phyloP scores from a whole-genome alignment of 2,113 vertebrate genomes.

The Cynocephalus volans region DNA sequence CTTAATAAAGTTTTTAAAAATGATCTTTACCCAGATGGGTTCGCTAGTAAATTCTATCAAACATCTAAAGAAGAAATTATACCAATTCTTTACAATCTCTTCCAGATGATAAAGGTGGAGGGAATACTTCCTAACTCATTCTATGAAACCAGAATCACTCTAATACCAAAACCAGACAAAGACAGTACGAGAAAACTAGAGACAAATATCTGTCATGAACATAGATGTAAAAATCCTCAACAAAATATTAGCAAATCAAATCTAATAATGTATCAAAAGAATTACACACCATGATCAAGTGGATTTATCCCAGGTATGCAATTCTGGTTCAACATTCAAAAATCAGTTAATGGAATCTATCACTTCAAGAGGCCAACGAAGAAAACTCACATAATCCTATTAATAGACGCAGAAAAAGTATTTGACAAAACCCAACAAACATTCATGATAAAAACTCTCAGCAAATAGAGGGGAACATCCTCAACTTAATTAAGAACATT shows the following conservation, averaged over 20 bases:
- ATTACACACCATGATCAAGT: neutral
- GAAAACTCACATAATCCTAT: neutral
- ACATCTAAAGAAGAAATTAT: slow-evolving; percentile 26
- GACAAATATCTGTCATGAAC: neutral
- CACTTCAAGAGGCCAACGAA: neutral
- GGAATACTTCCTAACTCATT: neutral
- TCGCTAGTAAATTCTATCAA: neutral
- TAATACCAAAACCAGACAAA: neutral
- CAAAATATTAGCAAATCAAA: neutral
- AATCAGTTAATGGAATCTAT: neutral
- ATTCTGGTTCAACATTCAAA: neutral
- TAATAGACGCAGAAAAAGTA: neutral
- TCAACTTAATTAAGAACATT: slow-evolving; percentile 11
- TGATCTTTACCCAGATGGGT: neutral
- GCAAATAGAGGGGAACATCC: neutral
- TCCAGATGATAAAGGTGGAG: neutral
- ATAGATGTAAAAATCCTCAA: neutral
- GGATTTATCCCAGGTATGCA: neutral
- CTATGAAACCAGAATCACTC: neutral
- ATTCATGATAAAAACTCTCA: neutral
- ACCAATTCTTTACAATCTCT: slow-evolving; percentile 16
- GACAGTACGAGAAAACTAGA: neutral
- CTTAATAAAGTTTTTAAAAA: neutral
- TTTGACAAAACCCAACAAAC: neutral
- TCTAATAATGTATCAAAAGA: neutral